Percentiles rank a stretch among this genome's conserved stretches.
These are phyloP conservation scores for Chesias legatella DNA, from an alignment of 2,888 invertebrate species.

Conservation along the genomic window DNA sequence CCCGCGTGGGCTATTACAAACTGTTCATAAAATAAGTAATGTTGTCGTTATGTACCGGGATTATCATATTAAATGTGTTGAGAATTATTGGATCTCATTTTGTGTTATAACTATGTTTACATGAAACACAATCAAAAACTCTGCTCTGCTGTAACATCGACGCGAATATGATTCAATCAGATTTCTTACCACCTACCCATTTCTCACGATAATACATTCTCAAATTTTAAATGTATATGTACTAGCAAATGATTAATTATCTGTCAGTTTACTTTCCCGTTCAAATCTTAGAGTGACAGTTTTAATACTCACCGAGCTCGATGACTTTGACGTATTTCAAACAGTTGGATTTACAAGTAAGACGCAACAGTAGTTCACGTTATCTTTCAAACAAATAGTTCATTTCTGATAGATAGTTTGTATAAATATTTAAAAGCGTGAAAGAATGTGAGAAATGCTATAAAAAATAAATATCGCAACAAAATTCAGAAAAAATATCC, in stretches of 20 bases:
- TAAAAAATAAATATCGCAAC: constrained; percentile 6
- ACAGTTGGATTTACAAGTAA: constrained; percentile 23
- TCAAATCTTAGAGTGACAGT: constrained; percentile 27
- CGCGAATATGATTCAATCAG: constrained; percentile 1
- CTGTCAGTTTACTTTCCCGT: constrained; percentile 17
- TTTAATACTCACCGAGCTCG: constrained; percentile 19
- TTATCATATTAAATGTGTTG: constrained; percentile 21
- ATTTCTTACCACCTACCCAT: constrained; percentile 7
- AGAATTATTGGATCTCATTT: constrained; percentile 3
- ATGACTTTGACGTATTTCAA: constrained; percentile 29
- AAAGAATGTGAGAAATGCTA: constrained; percentile 5
- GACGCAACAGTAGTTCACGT: constrained; percentile 4
- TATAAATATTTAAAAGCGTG: constrained; percentile 1
- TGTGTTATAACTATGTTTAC: no score
- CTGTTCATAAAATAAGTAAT: constrained; percentile 27
- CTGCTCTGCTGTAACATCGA: no score
- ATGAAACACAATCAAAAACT: no score
- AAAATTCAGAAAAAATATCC: constrained; percentile 9
- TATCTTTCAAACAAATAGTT: constrained; percentile 2
- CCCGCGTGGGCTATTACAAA: constrained; percentile 17
- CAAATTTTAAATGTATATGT: constrained; percentile 11
- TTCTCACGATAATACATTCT: constrained; percentile 7
- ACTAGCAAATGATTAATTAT: constrained; percentile 21
- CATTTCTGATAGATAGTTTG: constrained; percentile 2
- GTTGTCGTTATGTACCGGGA: constrained; percentile 14